Conservation (phyloP, 2,888 invertebrate species). For the Anoplius nigerrimus region DNA sequence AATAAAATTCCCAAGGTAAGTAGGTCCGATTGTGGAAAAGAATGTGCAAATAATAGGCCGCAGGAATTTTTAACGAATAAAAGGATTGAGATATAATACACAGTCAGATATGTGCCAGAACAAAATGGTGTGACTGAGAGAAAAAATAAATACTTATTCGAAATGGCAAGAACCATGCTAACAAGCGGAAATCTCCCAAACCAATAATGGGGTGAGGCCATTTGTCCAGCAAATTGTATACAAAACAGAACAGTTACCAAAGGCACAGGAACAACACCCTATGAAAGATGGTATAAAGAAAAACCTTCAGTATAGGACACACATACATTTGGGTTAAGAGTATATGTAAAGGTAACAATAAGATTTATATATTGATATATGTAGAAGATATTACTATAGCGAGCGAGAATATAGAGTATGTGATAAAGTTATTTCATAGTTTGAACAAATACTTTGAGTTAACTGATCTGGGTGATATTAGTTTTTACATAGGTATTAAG, state of each 20-base stretch:
- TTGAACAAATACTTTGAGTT: neutral
- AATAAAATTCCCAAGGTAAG: constrained; percentile 31
- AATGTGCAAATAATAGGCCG: constrained; percentile 38
- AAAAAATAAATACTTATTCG: too few relatives aligned
- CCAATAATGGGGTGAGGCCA: constrained; percentile 57
- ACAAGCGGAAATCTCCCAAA: constrained; percentile 39
- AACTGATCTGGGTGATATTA: neutral
- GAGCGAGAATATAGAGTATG: neutral
- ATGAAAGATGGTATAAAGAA: constrained; percentile 33
- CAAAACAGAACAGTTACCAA: constrained; percentile 27
- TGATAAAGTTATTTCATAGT: neutral
- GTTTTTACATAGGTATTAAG: constrained; percentile 9
- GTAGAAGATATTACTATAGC: constrained; percentile 14
- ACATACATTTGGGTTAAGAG: constrained; percentile 32
- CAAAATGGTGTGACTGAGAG: constrained; percentile 62
- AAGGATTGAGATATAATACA: constrained; percentile 28
- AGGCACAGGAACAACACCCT: constrained; percentile 18
- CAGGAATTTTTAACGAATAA: constrained; percentile 21
- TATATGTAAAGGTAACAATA: neutral
- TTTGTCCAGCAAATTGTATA: constrained; percentile 21
- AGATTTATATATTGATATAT: constrained; percentile 12
- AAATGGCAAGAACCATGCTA: constrained; percentile 40
- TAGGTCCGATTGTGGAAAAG: constrained; percentile 37
- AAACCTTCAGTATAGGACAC: constrained; percentile 46
- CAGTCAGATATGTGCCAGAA: constrained; percentile 49